These are phyloP conservation scores for Melanerpes aurifrons DNA, from an alignment of 2,113 vertebrate species.

Conservation along the genomic window DNA sequence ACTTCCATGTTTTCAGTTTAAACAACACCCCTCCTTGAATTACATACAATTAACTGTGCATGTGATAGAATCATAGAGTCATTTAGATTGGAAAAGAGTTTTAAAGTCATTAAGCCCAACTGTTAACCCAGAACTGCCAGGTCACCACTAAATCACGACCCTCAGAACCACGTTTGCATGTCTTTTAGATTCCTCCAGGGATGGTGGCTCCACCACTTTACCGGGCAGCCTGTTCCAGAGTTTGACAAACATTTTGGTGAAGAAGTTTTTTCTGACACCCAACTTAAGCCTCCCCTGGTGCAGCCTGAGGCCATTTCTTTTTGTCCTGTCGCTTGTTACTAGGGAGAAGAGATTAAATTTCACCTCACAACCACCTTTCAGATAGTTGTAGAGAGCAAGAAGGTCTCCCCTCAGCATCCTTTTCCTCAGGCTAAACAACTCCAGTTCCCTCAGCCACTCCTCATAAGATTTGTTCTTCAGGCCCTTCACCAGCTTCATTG, in stretches of 20 bases:
- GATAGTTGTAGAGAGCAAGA: neutral
- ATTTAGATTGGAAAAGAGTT: neutral
- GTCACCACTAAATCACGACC: neutral
- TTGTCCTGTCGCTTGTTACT: neutral
- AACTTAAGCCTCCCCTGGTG: neutral
- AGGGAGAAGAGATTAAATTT: neutral
- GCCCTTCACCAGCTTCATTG: neutral
- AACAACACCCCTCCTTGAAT: neutral
- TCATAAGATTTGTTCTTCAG: neutral
- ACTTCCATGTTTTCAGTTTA: neutral
- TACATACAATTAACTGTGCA: accelerated
- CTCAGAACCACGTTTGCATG: neutral
- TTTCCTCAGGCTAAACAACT: neutral
- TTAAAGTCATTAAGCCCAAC: neutral
- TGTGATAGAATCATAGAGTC: neutral
- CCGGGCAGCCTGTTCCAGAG: neutral
- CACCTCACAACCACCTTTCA: neutral
- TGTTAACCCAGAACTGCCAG: neutral
- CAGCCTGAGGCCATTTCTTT: neutral
- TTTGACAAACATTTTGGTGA: neutral
- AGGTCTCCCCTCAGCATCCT: neutral
- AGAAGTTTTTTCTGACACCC: neutral
- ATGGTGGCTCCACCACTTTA: neutral
- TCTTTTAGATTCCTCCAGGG: neutral
- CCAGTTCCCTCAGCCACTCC: neutral